Evolutionary conservation across 2,888 invertebrate genomes (phyloP), one percentile per base, ranked within the genome.

Genomic region (Merodon equestris): DNA sequence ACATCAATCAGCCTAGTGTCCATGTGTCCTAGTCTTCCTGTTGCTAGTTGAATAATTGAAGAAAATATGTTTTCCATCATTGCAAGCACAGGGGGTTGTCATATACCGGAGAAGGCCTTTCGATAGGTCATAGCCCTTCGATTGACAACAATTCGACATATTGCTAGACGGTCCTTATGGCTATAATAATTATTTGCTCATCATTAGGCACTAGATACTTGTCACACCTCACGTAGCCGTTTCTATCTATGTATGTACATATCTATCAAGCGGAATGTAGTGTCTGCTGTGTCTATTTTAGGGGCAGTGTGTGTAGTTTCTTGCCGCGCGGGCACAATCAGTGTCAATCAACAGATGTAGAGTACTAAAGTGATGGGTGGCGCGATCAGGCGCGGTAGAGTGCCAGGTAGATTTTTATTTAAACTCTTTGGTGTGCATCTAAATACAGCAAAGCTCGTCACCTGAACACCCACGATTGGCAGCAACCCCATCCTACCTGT

Each of bases 271-370:
- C 44, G 13, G 36, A 67, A 57, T 50, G 15, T 50, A 14, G 27
- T 63, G 74, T 63, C 53, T 63, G 47, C 38, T 18, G 47, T 3
- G 42, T 75, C 54, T 76, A 76, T 76, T 76, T 76, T 60, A 42
- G 44, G 68, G 47, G 57, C 34, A 44, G 15, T 40, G 51, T 13
- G 5, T 42, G n/a, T 18, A 12, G 13, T 36, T 44, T 2, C 19
- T 34, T 18, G 4, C 27, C 44, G n/a, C 45, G 12, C 42, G 18
- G 53, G 56, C 40, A 70, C 70, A 76, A 76, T 76, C 76, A 71
- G 76, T 76, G 76, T 76, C 76, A 76, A 76, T 76, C 76, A 76
- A 50, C 76, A 66, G 70, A 54, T 66, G 70, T 76, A 44, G 14
- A 12, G 1, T 15, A 27, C 27, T 7, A 42, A 5, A 27, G 27